Evolutionary conservation across 2,888 invertebrate species (phyloP).

Genomic region (Syrista parreyssii): DNA sequence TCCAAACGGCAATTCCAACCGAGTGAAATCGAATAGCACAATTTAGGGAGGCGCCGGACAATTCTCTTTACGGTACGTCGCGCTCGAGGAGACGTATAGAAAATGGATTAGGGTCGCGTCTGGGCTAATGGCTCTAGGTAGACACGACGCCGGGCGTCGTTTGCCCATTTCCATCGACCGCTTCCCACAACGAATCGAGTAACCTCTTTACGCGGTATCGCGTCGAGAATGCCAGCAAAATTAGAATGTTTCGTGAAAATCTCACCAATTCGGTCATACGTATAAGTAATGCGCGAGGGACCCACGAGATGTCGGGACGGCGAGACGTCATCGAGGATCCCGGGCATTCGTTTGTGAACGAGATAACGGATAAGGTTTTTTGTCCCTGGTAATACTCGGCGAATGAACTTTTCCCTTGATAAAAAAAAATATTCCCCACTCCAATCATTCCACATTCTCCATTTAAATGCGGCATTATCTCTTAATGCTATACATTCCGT

Average conservation of each 20-base stretch:
- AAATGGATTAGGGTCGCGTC: constrained; percentile 17
- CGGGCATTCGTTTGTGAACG: not conserved
- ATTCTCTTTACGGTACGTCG: not conserved
- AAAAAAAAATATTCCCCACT: not conserved
- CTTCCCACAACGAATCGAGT: not conserved
- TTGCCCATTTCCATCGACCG: not conserved
- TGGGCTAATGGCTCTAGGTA: constrained; percentile 1
- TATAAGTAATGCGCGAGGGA: not conserved
- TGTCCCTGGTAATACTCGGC: not conserved
- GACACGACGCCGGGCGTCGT: not conserved
- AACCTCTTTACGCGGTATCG: not conserved
- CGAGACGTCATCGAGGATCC: not conserved
- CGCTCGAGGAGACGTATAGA: constrained; percentile 4
- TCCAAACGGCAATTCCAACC: constrained; percentile 15
- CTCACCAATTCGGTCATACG: not conserved
- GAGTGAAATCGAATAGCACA: constrained; percentile 19
- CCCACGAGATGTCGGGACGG: not conserved
- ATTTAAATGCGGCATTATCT: not conserved
- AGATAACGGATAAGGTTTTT: not conserved
- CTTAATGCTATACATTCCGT: not conserved
- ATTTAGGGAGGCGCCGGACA: constrained; percentile 3
- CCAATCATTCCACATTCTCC: not conserved
- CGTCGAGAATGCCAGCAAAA: not conserved
- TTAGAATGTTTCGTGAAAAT: not conserved
- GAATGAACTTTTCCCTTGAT: not conserved